Evolutionary conservation across 2,797 vertebrate species (phyloP).

Genomic region (Ambastaia sidthimunki): DNA sequence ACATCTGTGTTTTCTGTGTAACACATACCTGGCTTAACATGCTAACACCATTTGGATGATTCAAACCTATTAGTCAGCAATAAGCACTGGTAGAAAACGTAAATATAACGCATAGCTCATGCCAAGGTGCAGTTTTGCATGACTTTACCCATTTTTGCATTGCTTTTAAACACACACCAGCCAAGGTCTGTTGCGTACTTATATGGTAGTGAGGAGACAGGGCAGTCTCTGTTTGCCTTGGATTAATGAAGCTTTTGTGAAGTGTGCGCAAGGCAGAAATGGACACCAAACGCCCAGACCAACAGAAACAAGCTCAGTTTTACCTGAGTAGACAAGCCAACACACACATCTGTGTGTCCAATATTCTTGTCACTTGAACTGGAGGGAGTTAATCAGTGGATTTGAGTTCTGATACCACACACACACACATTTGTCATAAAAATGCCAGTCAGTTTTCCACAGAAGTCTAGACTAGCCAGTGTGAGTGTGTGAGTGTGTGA

Average conservation of each 20-base stretch:
- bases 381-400: conserved; percentile 17
- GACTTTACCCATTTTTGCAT: conserved; percentile 6
- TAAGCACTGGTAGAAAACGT: neutral
- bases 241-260: conserved; percentile 66
- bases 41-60: conserved; percentile 12
- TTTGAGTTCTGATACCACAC: conserved; percentile 13
- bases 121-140: neutral
- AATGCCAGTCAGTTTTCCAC: neutral
- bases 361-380: neutral
- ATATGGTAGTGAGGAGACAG: conserved; percentile 29
- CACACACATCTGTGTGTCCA: conserved; percentile 38
- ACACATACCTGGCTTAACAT: neutral
- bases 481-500: too few relatives aligned
- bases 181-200: conserved; percentile 25
- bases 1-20: conserved; percentile 17
- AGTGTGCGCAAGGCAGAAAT: conserved; percentile 75
- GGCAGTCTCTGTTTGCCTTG: conserved; percentile 49
- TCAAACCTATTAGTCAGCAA: neutral
- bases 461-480: too few relatives aligned
- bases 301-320: conserved; percentile 51
- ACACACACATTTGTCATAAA: conserved; percentile 13
- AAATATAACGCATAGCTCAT: neutral
- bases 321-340: conserved; percentile 51
- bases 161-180: conserved; percentile 1
- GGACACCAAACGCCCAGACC: conserved; percentile 69